Base-by-base conservation (phyloP, 1,140 invertebrate genomes). In the Glossosoma conforme region DNA sequence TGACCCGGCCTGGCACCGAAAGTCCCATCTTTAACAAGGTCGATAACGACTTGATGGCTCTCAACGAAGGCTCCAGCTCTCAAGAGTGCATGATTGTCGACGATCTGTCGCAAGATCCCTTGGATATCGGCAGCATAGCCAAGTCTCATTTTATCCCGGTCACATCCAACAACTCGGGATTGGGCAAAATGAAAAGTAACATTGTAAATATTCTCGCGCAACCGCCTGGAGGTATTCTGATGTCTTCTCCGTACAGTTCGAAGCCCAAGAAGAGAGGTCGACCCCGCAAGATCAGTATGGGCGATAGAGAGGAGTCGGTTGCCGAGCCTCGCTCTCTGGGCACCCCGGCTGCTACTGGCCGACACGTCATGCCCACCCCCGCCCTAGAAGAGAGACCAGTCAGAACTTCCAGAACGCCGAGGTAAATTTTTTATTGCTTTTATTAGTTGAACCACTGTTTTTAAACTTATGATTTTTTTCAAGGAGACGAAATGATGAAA, bases 351-450 rank as follows among this genome's bases (percentile, higher is more conserved):
- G 24, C 6, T 6, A n/a, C 11, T 13, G 41, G 22, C 17, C 14
- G 15, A 13, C 70, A 69, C 3, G 61, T 64, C 3, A 40, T 56
- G 18, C 66, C 70, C 8, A 62, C 65, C 6, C 60, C 67, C 6
- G 70, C 70, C 17, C 60, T 74, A 2, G 71, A 74, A 41, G 72
- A 75, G 51, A 64, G 72, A 32, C 69, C 69, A 1, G 65, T 72
- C 37, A 60, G 72, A 54, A 70, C 69, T 19, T 59, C 72, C 15
- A 63, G 70, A 22, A 59, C 72, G 42, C 67, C 68, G 43, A 69
- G 72, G 72, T 74, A 53, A 17, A 19, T 11, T 19, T 36, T 20
- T 21, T 17, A 38, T 22, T 2, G 2, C 2, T 48, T n/a, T n/a
- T n/a, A n/a, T n/a, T n/a, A n/a, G n/a, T n/a, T n/a, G n/a, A n/a